Evolutionary conservation across 2,797 vertebrate species (phyloP), one percentile per base, ranked within the genome.

Genomic region (Myotis daubentonii): DNA sequence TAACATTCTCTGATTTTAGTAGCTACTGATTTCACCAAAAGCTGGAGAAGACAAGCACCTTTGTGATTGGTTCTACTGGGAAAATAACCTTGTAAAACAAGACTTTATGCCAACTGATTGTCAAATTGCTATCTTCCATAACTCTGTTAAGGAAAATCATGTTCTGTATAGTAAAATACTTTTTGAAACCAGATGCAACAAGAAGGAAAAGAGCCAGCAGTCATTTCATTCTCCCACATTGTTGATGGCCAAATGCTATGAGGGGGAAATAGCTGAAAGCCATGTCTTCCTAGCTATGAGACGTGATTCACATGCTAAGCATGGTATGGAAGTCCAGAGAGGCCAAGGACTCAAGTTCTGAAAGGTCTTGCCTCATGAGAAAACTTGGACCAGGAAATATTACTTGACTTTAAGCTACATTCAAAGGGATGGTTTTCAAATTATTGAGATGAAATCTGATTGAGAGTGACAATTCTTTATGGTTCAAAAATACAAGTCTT

Each of bases 61-160:
- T 70, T 41, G 7, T 47, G 12, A 87, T 78, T 60, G 62, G 41
- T 38, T 57, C 60, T 84, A 38, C 28, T 70, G 49, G 33, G 19
- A 44, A 96, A 94, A 81, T 70, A 81, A 78, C 10, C 30, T 68
- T 87, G 17, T 72, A 86, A 89, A 93, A 89, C 72, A 96, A 89
- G 4, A 62, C 36, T 87, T 87, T 51, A 60, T 7, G 28, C 47
- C 4, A 41, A 38, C 6, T 53, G 6, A 10, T 47, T 60, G 4
- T 66, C 87, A 91, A 83, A 82, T 80, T 85, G 53, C 10, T 22
- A 70, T 1, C 30, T 89, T 87, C 30, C n/a, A 92, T 83, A 93
- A 79, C 10, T 76, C 23, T 65, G 79, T 19, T 41, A 71, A 85
- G 28, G 13, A 79, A 91, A 84, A 47, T 55, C 53, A 44, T n/a